Conservation (phyloP, 2,888 invertebrate genomes). For the Apodemia zela region DNA sequence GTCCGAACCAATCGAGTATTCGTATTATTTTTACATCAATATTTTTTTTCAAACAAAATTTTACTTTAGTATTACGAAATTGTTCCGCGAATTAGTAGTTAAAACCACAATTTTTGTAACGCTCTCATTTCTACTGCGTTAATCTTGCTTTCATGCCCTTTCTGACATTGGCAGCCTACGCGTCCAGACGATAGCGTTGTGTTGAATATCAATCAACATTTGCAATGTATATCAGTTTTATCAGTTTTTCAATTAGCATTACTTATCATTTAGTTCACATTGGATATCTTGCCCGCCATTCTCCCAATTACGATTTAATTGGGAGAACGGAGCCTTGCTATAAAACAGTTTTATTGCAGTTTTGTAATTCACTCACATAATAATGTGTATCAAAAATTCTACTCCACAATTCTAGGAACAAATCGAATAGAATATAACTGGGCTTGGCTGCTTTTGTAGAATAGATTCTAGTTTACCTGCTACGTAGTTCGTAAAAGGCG, state of each 20-base stretch:
- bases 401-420: too few species aligned
- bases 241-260: constrained; percentile 3
- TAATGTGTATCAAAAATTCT: neutral
- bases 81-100: too few species aligned
- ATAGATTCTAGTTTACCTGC: too few species aligned
- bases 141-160: neutral
- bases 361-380: constrained; percentile 1
- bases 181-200: neutral
- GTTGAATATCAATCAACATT: neutral
- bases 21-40: too few species aligned
- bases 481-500: too few species aligned
- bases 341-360: constrained; percentile 1
- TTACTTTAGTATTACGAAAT: too few species aligned
- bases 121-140: neutral
- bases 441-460: too few species aligned
- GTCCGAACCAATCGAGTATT: too few species aligned
- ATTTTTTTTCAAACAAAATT: too few species aligned
- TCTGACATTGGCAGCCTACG: neutral
- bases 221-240: neutral
- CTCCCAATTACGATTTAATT: constrained; percentile 1
- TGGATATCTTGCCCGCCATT: neutral
- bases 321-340: constrained; percentile 1
- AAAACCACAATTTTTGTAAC: neutral
- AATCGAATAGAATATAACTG: too few species aligned
- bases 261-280: constrained; percentile 3